Percentiles rank a stretch among this genome's conserved stretches.
Conservation (phyloP, 2,113 vertebrate genomes). For the Calypte anna region DNA sequence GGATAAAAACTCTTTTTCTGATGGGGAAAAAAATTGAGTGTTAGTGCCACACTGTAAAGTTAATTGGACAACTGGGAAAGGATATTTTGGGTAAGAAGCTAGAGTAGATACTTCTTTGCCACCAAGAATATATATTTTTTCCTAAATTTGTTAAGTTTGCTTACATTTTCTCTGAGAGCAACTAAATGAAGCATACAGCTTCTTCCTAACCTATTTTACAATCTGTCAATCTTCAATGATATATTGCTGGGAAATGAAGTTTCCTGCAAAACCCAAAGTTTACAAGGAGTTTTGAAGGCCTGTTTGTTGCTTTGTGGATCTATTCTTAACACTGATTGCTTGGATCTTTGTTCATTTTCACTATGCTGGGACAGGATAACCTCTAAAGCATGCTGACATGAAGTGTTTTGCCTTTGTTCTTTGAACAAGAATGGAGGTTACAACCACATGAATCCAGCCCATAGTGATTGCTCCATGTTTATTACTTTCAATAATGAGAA, state of each 20-base stretch:
- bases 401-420: background rate
- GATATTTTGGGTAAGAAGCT: conserved; percentile 20
- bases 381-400: background rate
- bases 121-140: background rate
- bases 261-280: background rate
- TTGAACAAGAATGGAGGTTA: background rate
- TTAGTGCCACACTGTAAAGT: background rate
- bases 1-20: background rate
- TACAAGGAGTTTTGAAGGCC: background rate
- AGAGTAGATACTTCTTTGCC: background rate
- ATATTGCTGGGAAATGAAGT: background rate
- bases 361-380: background rate
- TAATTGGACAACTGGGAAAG: conserved; percentile 56
- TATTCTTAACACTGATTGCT: background rate
- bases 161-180: background rate
- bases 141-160: background rate
- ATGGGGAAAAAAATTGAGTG: background rate
- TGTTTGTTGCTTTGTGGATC: background rate
- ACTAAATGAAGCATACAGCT: conserved; percentile 15
- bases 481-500: background rate
- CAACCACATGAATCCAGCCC: background rate
- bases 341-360: background rate
- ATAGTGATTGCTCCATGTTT: background rate
- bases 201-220: background rate
- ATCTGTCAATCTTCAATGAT: background rate